phyloP scores from a whole-genome alignment of 2,888 invertebrate genomes.

The Glaucopsyche alexis region DNA sequence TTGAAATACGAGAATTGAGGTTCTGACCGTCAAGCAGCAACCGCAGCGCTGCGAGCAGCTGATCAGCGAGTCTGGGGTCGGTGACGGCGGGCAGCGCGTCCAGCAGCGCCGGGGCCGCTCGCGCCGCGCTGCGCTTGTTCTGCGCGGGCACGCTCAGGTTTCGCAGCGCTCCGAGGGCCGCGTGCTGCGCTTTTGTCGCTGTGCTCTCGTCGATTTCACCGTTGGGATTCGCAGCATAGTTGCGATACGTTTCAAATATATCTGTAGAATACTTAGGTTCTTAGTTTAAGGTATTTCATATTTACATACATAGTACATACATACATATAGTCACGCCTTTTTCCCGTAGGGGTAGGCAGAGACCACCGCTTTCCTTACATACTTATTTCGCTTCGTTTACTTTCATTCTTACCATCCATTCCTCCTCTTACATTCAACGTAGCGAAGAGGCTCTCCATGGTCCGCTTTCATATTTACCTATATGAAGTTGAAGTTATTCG shows the following conservation, averaged over 20 bases:
- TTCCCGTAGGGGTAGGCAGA: too few species aligned
- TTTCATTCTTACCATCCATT: too few species aligned
- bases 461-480: too few species aligned
- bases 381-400: too few species aligned
- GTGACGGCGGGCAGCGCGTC: slow-evolving; percentile 84
- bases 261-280: slow-evolving; percentile 49
- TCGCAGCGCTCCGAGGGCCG: slow-evolving; percentile 87
- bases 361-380: too few species aligned
- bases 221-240: slow-evolving; percentile 40
- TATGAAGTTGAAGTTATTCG: too few species aligned
- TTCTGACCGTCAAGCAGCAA: slow-evolving; percentile 90
- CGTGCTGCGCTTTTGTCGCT: slow-evolving; percentile 82
- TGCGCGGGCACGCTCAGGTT: slow-evolving; percentile 86
- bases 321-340: too few species aligned
- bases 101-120: slow-evolving; percentile 76
- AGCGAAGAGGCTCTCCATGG: too few species aligned
- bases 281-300: too few species aligned
- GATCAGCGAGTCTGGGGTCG: slow-evolving; percentile 91
- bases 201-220: slow-evolving; percentile 47
- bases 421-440: too few species aligned
- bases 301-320: too few species aligned
- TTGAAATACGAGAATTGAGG: too few species aligned
- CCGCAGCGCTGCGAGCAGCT: slow-evolving; percentile 90
- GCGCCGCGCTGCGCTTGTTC: slow-evolving; percentile 87
- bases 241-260: slow-evolving; percentile 61